phyloP scores from a whole-genome alignment of 2,888 invertebrate genomes.

The Limnephilus auricula region DNA sequence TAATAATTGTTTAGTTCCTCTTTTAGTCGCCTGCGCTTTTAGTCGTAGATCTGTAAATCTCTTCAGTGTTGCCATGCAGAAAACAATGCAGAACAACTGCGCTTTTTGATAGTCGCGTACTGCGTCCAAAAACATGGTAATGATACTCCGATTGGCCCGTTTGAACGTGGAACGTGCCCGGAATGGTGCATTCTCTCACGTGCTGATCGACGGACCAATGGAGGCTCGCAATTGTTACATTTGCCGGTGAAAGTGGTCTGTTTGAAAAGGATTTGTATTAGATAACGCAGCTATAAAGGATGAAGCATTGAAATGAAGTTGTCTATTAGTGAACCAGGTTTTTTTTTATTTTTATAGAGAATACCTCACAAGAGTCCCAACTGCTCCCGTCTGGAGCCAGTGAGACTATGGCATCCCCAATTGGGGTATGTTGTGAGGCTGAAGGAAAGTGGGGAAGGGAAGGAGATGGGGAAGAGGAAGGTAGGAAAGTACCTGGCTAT shows the following conservation, averaged over 20 bases:
- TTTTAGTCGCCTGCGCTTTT: not conserved
- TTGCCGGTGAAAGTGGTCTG: slow-evolving; percentile 9
- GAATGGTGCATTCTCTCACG: slow-evolving; percentile 22
- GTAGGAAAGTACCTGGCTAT: too few relatives aligned
- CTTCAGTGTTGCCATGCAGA: not conserved
- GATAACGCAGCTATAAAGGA: not conserved
- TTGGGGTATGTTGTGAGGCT: too few relatives aligned
- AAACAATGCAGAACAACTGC: not conserved
- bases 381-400: too few relatives aligned
- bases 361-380: too few relatives aligned
- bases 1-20: not conserved
- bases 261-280: not conserved
- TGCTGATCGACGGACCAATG: not conserved
- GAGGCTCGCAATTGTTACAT: not conserved
- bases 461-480: too few relatives aligned
- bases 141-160: slow-evolving; percentile 27
- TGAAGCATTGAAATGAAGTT: not conserved
- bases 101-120: not conserved
- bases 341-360: too few relatives aligned
- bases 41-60: not conserved
- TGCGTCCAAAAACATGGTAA: not conserved
- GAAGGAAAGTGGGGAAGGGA: too few relatives aligned
- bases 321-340: not conserved
- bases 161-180: slow-evolving; percentile 15
- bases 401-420: too few relatives aligned